A percentile compares a stretch with the other conserved stretches of the same genome.
phyloP scores from a whole-genome alignment of 2,113 vertebrate species.

The Notarius lentiginosus region DNA sequence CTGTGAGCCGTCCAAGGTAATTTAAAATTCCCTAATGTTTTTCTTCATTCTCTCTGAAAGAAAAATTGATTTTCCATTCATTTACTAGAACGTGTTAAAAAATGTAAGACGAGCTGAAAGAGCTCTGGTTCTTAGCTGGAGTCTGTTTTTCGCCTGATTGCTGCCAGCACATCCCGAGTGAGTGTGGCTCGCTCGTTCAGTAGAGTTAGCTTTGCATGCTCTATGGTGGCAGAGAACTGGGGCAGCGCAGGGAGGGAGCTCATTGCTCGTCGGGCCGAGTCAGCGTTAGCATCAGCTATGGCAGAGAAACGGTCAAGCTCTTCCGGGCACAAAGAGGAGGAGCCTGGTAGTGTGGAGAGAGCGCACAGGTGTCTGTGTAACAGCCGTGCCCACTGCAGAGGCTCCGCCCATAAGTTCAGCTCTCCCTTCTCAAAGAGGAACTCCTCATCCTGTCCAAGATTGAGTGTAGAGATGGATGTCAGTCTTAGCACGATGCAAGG shows the following conservation, averaged over 20 bases:
- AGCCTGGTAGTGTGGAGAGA: conserved; percentile 54
- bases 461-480: conserved; percentile 34
- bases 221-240: conserved; percentile 80
- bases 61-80: background rate
- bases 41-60: background rate
- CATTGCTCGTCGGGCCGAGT: conserved; percentile 60
- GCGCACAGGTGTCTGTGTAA: conserved; percentile 75
- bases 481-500: background rate
- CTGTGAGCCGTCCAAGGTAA: background rate
- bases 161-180: conserved; percentile 71
- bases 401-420: conserved; percentile 92
- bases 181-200: conserved; percentile 71
- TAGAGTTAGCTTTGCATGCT: conserved; percentile 78
- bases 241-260: conserved; percentile 74
- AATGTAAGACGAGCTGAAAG: background rate
- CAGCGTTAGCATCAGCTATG: conserved; percentile 60
- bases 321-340: background rate
- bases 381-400: conserved; percentile 76
- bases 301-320: conserved; percentile 61
- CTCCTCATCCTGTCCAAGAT: conserved; percentile 79
- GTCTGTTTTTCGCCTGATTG: conserved; percentile 34
- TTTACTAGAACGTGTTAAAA: conserved; percentile 2
- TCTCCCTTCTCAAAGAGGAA: conserved; percentile 91
- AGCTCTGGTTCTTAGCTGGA: background rate
- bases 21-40: background rate